phyloP scores from a whole-genome alignment of 2,797 vertebrate species.

The Clarias pachynema region DNA sequence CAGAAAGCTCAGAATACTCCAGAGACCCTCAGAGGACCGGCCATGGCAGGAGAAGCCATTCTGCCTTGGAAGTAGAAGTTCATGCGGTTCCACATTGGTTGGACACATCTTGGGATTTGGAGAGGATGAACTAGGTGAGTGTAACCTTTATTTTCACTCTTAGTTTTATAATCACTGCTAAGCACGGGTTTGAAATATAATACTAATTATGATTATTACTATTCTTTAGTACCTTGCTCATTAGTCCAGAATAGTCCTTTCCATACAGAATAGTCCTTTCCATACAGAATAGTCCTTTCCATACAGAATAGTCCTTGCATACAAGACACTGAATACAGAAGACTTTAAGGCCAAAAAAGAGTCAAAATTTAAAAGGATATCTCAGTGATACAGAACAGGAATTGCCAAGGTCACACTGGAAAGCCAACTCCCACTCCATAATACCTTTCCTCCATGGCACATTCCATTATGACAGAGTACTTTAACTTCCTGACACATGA shows the following conservation, averaged over 20 bases:
- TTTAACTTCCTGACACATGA: conserved; percentile 59
- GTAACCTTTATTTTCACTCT: conserved; percentile 18
- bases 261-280: background rate
- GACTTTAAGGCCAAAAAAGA: background rate
- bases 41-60: conserved; percentile 95
- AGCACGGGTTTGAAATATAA: background rate
- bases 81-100: conserved; percentile 86
- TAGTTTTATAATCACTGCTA: background rate
- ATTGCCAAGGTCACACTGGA: conserved; percentile 41
- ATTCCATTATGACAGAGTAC: conserved; percentile 67
- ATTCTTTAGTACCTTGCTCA: background rate
- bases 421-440: conserved; percentile 50
- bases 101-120: conserved; percentile 95
- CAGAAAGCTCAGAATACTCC: conserved; percentile 95
- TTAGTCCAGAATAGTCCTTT: background rate
- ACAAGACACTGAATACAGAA: background rate
- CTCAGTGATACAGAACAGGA: conserved; percentile 39
- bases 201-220: background rate
- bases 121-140: conserved; percentile 94
- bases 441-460: conserved; percentile 53
- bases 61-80: conserved; percentile 85
- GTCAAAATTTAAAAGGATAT: conserved; percentile 39
- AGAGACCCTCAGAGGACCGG: conserved; percentile 82
- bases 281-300: background rate
- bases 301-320: no score